Conservation (phyloP, 2,797 vertebrate species). For the Alectoris magna region DNA sequence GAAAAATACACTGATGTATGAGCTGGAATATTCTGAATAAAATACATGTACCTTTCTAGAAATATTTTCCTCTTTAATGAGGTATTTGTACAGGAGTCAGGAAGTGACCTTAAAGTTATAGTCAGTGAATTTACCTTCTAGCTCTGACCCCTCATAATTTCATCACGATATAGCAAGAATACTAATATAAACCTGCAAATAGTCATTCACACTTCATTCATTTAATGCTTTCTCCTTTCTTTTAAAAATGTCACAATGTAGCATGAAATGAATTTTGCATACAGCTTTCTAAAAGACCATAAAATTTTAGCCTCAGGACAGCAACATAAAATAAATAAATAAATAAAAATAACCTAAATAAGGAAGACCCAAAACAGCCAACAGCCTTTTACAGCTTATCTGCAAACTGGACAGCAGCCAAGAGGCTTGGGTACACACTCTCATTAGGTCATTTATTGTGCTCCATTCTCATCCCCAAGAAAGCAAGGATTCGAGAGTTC, state of each 20-base stretch:
- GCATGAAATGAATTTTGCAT: conserved; percentile 38
- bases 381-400: not conserved
- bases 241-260: conserved; percentile 13
- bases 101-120: not conserved
- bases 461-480: not conserved
- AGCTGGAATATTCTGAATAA: not conserved
- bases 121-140: not conserved
- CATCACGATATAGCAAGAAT: not conserved
- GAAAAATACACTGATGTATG: not conserved
- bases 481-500: not conserved
- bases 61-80: not conserved
- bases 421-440: not conserved
- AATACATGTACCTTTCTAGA: not conserved
- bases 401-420: not conserved
- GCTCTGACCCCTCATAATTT: not conserved
- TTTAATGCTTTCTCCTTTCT: conserved; percentile 5
- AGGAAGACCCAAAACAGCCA: not conserved
- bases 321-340: not conserved
- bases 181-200: not conserved
- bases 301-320: conserved; percentile 19
- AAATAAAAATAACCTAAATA: not conserved
- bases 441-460: conserved; percentile 5
- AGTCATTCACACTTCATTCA: not conserved
- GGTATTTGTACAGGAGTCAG: not conserved
- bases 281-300: not conserved